Percentiles rank a stretch among this genome's conserved stretches.
Evolutionary conservation across 2,113 vertebrate species (phyloP).

Genomic region (Myotis lucifugus): DNA sequence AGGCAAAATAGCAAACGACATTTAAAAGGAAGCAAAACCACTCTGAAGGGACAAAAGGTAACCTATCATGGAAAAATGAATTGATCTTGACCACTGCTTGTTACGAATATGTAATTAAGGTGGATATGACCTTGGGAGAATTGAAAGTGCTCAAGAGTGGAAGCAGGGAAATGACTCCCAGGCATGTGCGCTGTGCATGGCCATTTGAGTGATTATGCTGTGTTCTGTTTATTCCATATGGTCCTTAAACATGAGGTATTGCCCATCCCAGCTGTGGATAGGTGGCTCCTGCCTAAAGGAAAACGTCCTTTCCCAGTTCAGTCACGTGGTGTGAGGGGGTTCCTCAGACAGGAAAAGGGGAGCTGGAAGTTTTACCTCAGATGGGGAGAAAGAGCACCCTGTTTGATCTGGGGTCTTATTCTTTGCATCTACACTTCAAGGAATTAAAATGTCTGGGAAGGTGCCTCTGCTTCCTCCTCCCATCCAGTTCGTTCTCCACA

Average conservation of each 20-base stretch:
- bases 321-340: too few species aligned
- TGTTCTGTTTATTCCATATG: neutral
- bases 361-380: neutral
- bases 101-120: slow-evolving; percentile 38
- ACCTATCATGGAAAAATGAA: neutral
- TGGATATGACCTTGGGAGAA: neutral
- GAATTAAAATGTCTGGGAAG: neutral
- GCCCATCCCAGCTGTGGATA: neutral
- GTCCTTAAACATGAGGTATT: neutral
- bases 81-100: neutral
- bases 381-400: neutral
- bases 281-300: neutral
- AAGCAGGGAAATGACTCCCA: neutral
- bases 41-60: neutral
- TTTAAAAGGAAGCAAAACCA: slow-evolving; percentile 39
- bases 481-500: neutral
- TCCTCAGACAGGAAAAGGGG: neutral
- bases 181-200: accelerated
- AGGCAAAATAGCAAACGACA: slow-evolving; percentile 31
- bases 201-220: too few species aligned
- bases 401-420: neutral
- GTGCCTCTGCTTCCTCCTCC: neutral
- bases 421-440: neutral
- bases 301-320: accelerated
- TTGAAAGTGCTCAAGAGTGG: neutral